Percentiles rank a stretch among this genome's conserved stretches.
These are phyloP conservation scores for Sardina pilchardus DNA, from an alignment of 2,113 vertebrate species.

Conservation along the genomic window DNA sequence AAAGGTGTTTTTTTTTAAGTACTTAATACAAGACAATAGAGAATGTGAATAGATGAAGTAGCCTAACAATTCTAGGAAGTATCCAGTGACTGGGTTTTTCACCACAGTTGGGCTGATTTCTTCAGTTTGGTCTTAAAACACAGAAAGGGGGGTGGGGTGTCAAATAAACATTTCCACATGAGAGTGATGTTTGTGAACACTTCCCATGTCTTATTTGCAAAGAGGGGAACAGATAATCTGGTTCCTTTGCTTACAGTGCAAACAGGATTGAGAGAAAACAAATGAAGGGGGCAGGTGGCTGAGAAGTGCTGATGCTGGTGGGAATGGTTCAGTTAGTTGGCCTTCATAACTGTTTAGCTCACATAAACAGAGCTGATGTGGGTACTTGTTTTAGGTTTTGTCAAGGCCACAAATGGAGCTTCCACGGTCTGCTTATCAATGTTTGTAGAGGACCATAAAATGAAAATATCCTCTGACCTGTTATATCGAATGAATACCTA, in stretches of 20 bases:
- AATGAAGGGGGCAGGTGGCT: not conserved
- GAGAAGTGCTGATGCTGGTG: not conserved
- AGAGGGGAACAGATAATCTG: not conserved
- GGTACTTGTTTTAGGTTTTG: not conserved
- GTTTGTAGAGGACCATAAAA: not conserved
- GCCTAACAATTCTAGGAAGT: not conserved
- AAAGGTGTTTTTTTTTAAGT: not conserved
- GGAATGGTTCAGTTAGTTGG: not conserved
- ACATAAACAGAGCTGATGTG: not conserved
- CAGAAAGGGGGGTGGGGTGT: not conserved
- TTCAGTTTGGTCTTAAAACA: not conserved
- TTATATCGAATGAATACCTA: not conserved
- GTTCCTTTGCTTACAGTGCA: constrained; percentile 34
- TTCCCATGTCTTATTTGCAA: not conserved
- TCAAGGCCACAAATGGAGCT: not conserved
- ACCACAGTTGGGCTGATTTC: not conserved
- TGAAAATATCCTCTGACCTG: not conserved
- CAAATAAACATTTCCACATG: not conserved
- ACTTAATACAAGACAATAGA: not conserved
- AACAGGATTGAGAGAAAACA: not conserved
- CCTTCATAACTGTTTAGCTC: not conserved
- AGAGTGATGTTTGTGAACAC: not conserved
- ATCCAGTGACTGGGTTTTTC: not conserved
- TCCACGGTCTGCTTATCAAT: not conserved
- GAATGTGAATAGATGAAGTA: not conserved